Evolutionary conservation across 1,140 invertebrate genomes (phyloP), one percentile per base, ranked within the genome.

Genomic region (Drosophila mayri): DNA sequence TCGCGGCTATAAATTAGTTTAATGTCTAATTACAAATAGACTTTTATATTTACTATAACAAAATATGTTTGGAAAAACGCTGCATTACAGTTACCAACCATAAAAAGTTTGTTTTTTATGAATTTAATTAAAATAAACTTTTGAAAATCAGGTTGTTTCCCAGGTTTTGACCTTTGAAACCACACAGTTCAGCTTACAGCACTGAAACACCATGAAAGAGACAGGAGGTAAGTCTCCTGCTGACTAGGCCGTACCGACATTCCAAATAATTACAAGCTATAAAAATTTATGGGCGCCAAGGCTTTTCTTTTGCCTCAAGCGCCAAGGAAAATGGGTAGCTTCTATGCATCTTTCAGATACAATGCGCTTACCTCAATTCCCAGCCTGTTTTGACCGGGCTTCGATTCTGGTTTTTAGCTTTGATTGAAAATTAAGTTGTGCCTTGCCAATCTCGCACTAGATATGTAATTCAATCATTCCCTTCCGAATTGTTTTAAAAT

Each of bases 191-290:
- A 58, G 38, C 41, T 32, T 32, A 40, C 61, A 63, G 20, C 61
- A 41, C 18, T 41, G 28, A 41, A n/a, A 28, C 22, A 2, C 61
- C 14, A 22, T 41, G 7, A 12, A 60, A 30, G 32, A 11, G n/a
- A 10, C 16, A 7, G 40, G 32, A 11, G 22, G 18, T 16, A n/a
- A 9, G 30, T 16, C 9, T 28, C 38, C 35, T 18, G 35, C 7
- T 18, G 50, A 44, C 25, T 25, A 16, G 37, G 47, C 43, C 22
- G 20, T 20, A 22, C 43, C 50, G 65, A 81, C 70, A 70, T 84
- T 76, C 55, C 78, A 90, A 88, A 81, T 79, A 79, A 79, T 88
- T 88, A 88, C 74, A 79, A 90, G 85, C 81, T 85, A 90, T 88
- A 85, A 84, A 88, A 79, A 85, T 88, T 88, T 85, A 88, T 90